These are phyloP conservation scores for Zaprionus obscuricornis DNA, from an alignment of 2,888 invertebrate genomes.

Conservation along the genomic window DNA sequence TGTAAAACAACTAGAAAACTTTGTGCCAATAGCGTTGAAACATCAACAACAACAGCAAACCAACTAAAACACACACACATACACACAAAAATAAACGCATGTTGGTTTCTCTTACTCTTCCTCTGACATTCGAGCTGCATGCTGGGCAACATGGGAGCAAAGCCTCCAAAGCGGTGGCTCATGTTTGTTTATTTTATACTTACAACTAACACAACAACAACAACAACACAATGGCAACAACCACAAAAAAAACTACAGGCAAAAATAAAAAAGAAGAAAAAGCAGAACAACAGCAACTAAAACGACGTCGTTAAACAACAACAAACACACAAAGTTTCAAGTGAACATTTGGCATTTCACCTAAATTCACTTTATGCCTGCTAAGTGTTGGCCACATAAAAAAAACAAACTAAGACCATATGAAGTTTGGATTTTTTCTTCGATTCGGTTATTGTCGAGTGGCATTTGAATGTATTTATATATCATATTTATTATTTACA, in stretches of 20 bases:
- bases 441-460: too few species aligned
- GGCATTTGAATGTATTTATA: too few species aligned
- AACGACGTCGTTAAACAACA: background rate
- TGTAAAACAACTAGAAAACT: slow-evolving; percentile 60
- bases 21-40: slow-evolving; percentile 44
- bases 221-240: background rate
- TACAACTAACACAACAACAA: slow-evolving; percentile 29
- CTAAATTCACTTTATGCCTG: slow-evolving; percentile 28
- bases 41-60: slow-evolving; percentile 34
- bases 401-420: background rate
- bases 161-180: slow-evolving; percentile 39
- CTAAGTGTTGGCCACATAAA: background rate
- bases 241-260: background rate
- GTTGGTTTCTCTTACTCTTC: slow-evolving; percentile 5
- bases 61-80: slow-evolving; percentile 1
- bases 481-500: too few species aligned
- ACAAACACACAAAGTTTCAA: slow-evolving; percentile 34
- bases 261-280: slow-evolving; percentile 2
- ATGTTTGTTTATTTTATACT: slow-evolving; percentile 52
- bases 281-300: slow-evolving; percentile 9
- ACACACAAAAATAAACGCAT: slow-evolving; percentile 2
- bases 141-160: slow-evolving; percentile 27
- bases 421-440: background rate
- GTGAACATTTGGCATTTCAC: slow-evolving; percentile 40
- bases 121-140: slow-evolving; percentile 5